Conservation (phyloP, 2,797 vertebrate genomes). For the Karalla daura region DNA sequence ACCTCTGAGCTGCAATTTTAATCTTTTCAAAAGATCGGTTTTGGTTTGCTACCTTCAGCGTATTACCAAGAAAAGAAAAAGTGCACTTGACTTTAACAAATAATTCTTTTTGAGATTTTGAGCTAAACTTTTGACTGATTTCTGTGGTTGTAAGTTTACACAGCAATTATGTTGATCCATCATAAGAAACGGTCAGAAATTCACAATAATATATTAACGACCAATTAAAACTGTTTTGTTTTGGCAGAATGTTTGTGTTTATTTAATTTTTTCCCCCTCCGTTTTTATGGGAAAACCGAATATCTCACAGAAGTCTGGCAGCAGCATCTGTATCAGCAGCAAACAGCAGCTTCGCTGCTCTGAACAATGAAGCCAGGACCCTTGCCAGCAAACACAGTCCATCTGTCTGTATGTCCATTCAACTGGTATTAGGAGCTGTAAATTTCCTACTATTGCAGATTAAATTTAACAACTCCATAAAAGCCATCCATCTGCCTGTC, state of each 20-base stretch:
- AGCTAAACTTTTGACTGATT: not conserved
- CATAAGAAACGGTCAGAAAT: not conserved
- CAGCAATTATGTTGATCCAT: not conserved
- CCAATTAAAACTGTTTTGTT: too few relatives aligned
- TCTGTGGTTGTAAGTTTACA: not conserved
- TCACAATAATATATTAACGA: too few relatives aligned
- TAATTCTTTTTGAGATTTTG: not conserved
- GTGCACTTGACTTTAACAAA: not conserved
- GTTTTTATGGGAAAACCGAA: not conserved
- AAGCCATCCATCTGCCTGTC: constrained; percentile 42
- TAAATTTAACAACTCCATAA: constrained; percentile 33
- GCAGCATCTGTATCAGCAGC: too few relatives aligned
- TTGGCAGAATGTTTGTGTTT: too few relatives aligned
- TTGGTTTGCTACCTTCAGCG: not conserved
- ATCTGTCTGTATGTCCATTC: not conserved
- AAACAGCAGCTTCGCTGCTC: not conserved
- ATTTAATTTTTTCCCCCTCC: too few relatives aligned
- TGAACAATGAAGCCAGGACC: constrained; percentile 4
- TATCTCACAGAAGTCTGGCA: not conserved
- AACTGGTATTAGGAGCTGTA: constrained; percentile 23
- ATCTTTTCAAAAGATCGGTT: not conserved
- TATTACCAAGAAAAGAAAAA: not conserved
- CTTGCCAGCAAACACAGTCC: not conserved
- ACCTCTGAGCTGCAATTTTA: not conserved
- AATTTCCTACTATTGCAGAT: constrained; percentile 23